These are phyloP conservation scores for Manis pentadactyla DNA, from an alignment of 2,797 vertebrate genomes.

Conservation along the genomic window DNA sequence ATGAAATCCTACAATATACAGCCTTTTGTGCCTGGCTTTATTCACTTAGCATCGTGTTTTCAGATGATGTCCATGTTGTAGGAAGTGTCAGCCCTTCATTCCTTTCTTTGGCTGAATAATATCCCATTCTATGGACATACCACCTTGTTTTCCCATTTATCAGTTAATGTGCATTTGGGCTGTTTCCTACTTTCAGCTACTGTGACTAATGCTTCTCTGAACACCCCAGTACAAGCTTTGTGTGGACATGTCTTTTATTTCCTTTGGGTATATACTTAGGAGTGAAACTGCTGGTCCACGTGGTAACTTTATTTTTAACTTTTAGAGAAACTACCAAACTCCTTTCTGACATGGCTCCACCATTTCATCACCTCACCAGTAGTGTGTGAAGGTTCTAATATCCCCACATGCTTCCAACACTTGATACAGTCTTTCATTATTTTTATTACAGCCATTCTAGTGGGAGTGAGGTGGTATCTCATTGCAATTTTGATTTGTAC, in stretches of 20 bases:
- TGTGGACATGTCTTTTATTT: not conserved
- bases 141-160: not conserved
- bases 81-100: not conserved
- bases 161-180: not conserved
- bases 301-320: not conserved
- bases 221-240: not conserved
- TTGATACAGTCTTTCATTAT: not conserved
- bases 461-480: not conserved
- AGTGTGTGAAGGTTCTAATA: not conserved
- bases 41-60: not conserved
- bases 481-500: not conserved
- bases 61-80: not conserved
- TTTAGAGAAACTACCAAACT: not conserved
- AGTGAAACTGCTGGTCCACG: not conserved
- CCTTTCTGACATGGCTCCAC: too few species aligned
- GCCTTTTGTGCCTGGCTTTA: not conserved
- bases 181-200: not conserved
- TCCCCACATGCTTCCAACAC: not conserved
- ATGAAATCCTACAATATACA: not conserved
- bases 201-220: not conserved
- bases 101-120: not conserved
- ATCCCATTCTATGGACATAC: too few species aligned
- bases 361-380: not conserved
- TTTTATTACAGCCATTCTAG: not conserved
- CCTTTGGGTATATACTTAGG: not conserved